Base-by-base conservation (phyloP, 2,888 invertebrate species). In the Dicycla oo region DNA sequence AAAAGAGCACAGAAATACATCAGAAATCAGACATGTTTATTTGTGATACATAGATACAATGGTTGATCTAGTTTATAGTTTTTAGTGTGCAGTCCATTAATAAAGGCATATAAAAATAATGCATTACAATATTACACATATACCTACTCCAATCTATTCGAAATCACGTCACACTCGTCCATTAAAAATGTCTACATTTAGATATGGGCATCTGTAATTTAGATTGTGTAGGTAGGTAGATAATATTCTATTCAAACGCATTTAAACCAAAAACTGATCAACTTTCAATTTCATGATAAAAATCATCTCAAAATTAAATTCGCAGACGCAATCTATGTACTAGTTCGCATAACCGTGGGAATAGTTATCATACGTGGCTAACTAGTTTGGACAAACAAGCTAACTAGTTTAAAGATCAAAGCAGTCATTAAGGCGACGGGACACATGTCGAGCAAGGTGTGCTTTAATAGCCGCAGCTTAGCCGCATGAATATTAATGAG, bases 401-500 rank as follows among this genome's bases (percentile, higher is more conserved):
- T 78, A 62, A 61, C 78, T 77, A 78, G 81, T 76, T 66, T 70
- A 76, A 70, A 78, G 82, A 79, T 79, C 78, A 81, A 75, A 78
- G 81, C 75, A 68, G 77, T 81, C 81, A 76, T 81, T 81, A 76
- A 76, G 54, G 43, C 77, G 71, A 49, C 62, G 71, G 78, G 73
- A 77, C 78, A 79, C 78, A 79, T 79, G 81, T 81, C 56, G 63
- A 67, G 76, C 78, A 81, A 89, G 90, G 90, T 89, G 89, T 88
- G 85, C 88, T 88, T 86, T 91, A 91, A 93, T 90, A 87, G 90
- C 83, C 83, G 78, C 82, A 85, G 85, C 89, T 89, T 84, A 87
- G 60, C 83, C 85, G 69, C 85, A 92, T 94, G 93, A 91, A 94
- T 94, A 94, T 93, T 93, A 91, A 94, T 81, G 60, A 77, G 51